Percentiles rank a stretch among this genome's conserved stretches.
Evolutionary conservation across 2,113 vertebrate genomes (phyloP).

Genomic region (Oostethus manadensis): DNA sequence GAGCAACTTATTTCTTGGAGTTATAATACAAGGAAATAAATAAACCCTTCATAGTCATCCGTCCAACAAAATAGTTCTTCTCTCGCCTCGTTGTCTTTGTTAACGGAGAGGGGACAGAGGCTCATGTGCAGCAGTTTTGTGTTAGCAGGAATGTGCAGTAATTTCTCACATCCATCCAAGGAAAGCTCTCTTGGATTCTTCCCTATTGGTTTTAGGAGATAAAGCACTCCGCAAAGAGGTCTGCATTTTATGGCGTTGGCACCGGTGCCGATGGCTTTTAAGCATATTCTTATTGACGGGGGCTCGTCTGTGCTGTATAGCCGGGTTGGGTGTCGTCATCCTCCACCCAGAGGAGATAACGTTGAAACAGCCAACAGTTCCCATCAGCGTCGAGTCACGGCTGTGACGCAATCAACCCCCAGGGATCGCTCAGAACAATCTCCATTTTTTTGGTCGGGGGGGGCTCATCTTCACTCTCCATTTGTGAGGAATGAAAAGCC

Average conservation of each 20-base stretch:
- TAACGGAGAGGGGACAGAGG: slow-evolving; percentile 20
- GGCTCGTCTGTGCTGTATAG: slow-evolving; percentile 33
- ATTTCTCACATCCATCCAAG: neutral
- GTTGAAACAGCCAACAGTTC: neutral
- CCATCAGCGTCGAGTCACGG: slow-evolving; percentile 6
- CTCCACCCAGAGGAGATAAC: slow-evolving; percentile 16
- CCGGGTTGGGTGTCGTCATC: slow-evolving; percentile 23
- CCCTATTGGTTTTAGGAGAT: slow-evolving; percentile 64
- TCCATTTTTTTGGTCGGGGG: neutral
- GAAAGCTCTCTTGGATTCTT: slow-evolving; percentile 23
- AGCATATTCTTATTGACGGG: slow-evolving; percentile 33
- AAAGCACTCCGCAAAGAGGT: slow-evolving; percentile 49
- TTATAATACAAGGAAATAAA: slow-evolving; percentile 77
- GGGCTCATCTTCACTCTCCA: neutral
- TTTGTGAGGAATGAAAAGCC: slow-evolving; percentile 15
- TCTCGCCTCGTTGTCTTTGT: neutral
- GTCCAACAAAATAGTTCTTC: slow-evolving; percentile 10
- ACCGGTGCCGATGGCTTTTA: slow-evolving; percentile 60
- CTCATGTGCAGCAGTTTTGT: slow-evolving; percentile 30
- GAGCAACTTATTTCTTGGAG: slow-evolving; percentile 68
- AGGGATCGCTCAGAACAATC: neutral
- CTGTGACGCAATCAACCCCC: slow-evolving; percentile 7
- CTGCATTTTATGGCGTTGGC: slow-evolving; percentile 36
- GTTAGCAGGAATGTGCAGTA: neutral
- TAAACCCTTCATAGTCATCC: slow-evolving; percentile 40